Conservation (phyloP, 2,113 vertebrate genomes). For the Ammodytes marinus region DNA sequence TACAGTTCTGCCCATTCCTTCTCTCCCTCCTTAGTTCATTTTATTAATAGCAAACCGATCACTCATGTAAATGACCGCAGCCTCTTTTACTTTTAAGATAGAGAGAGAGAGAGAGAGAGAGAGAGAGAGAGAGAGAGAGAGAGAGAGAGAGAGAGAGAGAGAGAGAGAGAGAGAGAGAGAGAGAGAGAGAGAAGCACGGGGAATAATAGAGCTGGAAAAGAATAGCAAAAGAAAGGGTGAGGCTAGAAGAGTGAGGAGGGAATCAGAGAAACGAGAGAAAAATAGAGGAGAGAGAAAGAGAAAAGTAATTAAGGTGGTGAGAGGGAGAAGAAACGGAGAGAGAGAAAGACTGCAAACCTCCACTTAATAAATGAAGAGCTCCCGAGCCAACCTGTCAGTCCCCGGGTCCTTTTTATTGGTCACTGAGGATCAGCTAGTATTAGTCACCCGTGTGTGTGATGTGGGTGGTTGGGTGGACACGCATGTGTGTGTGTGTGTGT, state of each 20-base stretch:
- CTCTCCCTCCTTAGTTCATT: constrained; percentile 45
- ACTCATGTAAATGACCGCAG: constrained; percentile 59
- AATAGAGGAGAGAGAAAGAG: constrained; percentile 24
- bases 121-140: neutral
- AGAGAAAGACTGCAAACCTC: constrained; percentile 51
- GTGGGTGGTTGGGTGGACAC: constrained; percentile 54
- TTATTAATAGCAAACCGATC: constrained; percentile 62
- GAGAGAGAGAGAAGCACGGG: neutral
- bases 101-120: neutral
- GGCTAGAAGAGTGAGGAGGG: neutral
- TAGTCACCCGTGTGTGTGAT: constrained; percentile 68
- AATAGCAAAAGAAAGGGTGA: neutral
- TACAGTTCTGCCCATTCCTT: neutral
- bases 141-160: constrained; percentile 3
- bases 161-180: constrained; percentile 1
- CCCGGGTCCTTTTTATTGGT: constrained; percentile 80
- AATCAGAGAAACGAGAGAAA: constrained; percentile 28
- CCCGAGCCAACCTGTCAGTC: constrained; percentile 74
- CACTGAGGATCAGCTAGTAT: constrained; percentile 79
- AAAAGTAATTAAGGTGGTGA: constrained; percentile 73
- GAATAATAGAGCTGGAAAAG: neutral
- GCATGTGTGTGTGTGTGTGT: constrained; percentile 22
- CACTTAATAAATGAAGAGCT: constrained; percentile 78
- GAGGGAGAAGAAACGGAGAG: constrained; percentile 35
- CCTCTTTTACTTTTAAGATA: neutral